phyloP scores from a whole-genome alignment of 2,888 invertebrate species.

The Noctua pronuba region DNA sequence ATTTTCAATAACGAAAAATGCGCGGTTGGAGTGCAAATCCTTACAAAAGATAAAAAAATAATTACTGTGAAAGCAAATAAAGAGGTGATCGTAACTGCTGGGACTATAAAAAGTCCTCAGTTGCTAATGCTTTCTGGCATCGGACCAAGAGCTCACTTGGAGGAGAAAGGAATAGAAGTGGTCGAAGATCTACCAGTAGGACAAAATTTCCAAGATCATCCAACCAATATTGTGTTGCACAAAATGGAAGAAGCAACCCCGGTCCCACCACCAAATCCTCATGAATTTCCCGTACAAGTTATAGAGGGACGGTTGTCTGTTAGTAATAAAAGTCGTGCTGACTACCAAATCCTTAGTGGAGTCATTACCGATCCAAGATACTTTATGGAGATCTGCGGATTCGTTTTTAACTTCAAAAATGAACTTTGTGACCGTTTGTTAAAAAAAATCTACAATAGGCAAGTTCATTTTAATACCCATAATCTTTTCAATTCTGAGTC shows the following conservation, averaged over 20 bases:
- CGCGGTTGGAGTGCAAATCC: conserved; percentile 81
- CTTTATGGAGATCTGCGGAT: conserved; percentile 53
- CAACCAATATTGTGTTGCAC: conserved; percentile 69
- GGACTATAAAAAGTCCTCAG: conserved; percentile 84
- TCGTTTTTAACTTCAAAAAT: conserved; percentile 61
- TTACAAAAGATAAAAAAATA: conserved; percentile 69
- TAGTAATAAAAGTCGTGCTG: conserved; percentile 88
- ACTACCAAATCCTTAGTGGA: conserved; percentile 72
- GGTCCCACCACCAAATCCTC: conserved; percentile 61
- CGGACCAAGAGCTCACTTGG: conserved; percentile 81
- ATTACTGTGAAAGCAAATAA: conserved; percentile 74
- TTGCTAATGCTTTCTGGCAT: conserved; percentile 87
- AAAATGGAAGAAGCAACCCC: conserved; percentile 73
- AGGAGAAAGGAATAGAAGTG: conserved; percentile 74
- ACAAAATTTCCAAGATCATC: conserved; percentile 84
- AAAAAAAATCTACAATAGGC: conserved; percentile 45
- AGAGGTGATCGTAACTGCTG: conserved; percentile 86
- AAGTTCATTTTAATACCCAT: conserved; percentile 54
- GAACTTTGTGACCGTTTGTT: conserved; percentile 63
- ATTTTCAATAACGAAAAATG: conserved; percentile 84
- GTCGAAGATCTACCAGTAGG: conserved; percentile 84
- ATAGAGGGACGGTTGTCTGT: conserved; percentile 85
- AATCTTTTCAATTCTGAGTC: conserved; percentile 83
- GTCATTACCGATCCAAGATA: conserved; percentile 16
- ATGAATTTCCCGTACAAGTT: conserved; percentile 70